These are phyloP conservation scores for Dendrolimus houi DNA, from an alignment of 2,888 invertebrate species.

Conservation along the genomic window DNA sequence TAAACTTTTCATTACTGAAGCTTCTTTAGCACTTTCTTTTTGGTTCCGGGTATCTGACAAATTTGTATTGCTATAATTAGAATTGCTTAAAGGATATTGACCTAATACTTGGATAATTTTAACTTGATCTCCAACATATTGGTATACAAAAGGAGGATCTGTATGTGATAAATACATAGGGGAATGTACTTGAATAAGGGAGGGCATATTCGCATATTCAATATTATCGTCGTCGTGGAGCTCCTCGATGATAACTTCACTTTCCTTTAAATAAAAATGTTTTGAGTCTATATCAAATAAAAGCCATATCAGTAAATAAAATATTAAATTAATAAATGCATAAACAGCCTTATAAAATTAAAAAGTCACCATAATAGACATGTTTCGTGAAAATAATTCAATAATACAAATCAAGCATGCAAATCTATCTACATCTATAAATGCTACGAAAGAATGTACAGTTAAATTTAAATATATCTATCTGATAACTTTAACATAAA, in stretches of 20 bases:
- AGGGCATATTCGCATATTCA: conserved; percentile 66
- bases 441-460: background rate
- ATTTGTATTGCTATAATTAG: conserved; percentile 31
- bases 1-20: conserved; percentile 15
- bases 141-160: conserved; percentile 63
- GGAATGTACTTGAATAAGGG: conserved; percentile 51
- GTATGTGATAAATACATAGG: conserved; percentile 58
- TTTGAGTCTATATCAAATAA: conserved; percentile 59
- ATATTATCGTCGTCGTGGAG: conserved; percentile 62
- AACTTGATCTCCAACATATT: conserved; percentile 61
- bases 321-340: conserved; percentile 57
- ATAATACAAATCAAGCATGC: background rate
- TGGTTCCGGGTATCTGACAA: conserved; percentile 42
- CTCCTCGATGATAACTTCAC: conserved; percentile 71
- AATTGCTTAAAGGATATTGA: conserved; percentile 48
- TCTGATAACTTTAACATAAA: background rate
- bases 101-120: conserved; percentile 62
- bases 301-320: conserved; percentile 23
- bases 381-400: background rate
- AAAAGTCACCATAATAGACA: conserved; percentile 6
- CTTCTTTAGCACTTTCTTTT: conserved; percentile 26
- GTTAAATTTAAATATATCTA: background rate
- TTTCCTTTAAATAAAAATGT: conserved; percentile 73
- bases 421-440: background rate
- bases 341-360: conserved; percentile 45